These are phyloP conservation scores for Perca fluviatilis DNA, from an alignment of 2,113 vertebrate species.

Conservation along the genomic window DNA sequence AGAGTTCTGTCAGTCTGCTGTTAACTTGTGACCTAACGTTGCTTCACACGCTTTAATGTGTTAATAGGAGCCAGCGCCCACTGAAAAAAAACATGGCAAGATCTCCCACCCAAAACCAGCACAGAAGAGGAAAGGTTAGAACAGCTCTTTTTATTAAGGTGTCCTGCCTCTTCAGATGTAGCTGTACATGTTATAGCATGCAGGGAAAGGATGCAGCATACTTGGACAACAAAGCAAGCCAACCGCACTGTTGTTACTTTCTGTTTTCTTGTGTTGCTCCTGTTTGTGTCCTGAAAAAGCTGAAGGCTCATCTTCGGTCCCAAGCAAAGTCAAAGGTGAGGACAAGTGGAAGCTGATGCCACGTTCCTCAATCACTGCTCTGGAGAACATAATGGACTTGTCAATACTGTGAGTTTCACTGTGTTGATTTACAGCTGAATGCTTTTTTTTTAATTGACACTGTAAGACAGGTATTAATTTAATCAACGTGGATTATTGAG, in stretches of 20 bases:
- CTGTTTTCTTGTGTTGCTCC: not conserved
- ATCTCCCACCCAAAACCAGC: constrained; percentile 6
- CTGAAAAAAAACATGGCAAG: not conserved
- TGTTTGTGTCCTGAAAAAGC: constrained; percentile 5
- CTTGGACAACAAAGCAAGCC: not conserved
- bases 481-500: not conserved
- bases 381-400: constrained; percentile 79
- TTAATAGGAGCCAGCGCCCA: constrained; percentile 11
- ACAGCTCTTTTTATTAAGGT: not conserved
- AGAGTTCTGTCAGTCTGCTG: not conserved
- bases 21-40: not conserved
- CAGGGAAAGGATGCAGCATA: not conserved
- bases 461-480: not conserved
- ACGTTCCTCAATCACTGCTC: constrained; percentile 58
- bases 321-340: constrained; percentile 46
- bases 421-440: not conserved
- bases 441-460: not conserved
- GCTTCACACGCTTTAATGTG: not conserved
- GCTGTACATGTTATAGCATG: not conserved
- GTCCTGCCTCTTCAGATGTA: not conserved
- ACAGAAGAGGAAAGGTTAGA: constrained; percentile 64
- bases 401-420: constrained; percentile 81
- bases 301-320: constrained; percentile 9
- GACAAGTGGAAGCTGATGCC: constrained; percentile 71
- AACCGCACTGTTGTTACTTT: not conserved